phyloP scores from a whole-genome alignment of 2,113 vertebrate genomes.

The Carassius gibelio region DNA sequence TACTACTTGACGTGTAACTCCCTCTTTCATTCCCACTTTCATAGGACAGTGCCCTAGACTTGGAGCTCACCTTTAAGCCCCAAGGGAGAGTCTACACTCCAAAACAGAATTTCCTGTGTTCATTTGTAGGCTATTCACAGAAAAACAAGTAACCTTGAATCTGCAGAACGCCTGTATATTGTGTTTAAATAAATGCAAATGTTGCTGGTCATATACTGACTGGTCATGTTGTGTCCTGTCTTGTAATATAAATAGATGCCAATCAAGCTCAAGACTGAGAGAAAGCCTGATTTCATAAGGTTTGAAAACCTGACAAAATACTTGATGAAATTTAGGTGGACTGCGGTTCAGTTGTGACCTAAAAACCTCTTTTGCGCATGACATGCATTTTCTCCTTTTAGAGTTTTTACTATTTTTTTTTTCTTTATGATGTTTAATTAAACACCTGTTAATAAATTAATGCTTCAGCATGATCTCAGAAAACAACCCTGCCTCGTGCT shows the following conservation, averaged over 20 bases:
- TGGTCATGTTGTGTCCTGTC: too few species aligned
- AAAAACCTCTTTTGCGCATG: background rate
- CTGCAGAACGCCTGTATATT: background rate
- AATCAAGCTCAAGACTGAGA: too few species aligned
- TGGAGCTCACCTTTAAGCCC: constrained; percentile 6
- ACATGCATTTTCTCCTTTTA: background rate
- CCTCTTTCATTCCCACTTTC: constrained; percentile 1
- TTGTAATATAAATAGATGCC: too few species aligned
- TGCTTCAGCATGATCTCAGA: background rate
- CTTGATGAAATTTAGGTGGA: too few species aligned
- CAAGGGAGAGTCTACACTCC: constrained; percentile 31
- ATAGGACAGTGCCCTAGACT: background rate
- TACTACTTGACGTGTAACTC: constrained; percentile 44
- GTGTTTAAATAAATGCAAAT: background rate
- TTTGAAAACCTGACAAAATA: too few species aligned
- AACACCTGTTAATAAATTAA: background rate
- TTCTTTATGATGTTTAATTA: background rate
- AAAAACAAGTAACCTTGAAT: background rate
- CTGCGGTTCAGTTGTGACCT: background rate
- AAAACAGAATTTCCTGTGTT: constrained; percentile 39
- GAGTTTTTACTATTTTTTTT: background rate
- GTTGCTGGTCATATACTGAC: background rate
- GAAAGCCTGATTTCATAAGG: too few species aligned
- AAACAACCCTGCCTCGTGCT: background rate
- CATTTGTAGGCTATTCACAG: constrained; percentile 8